phyloP scores from a whole-genome alignment of 2,888 invertebrate species.

The Yponomeuta malinellus region DNA sequence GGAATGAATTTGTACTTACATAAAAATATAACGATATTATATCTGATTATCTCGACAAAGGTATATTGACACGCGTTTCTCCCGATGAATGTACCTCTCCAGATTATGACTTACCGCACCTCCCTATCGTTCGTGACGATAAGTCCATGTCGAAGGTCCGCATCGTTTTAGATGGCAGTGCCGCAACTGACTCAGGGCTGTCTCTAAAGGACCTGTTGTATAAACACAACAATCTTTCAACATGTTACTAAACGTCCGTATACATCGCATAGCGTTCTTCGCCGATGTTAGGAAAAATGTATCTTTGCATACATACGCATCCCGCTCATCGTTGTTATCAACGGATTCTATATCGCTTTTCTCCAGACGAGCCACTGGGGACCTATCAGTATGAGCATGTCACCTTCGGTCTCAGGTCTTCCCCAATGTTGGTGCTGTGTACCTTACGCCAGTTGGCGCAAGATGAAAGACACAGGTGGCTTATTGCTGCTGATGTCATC shows the following conservation, averaged over 20 bases:
- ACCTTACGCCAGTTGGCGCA: no score
- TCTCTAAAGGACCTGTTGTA: constrained; percentile 24
- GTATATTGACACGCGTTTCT: background rate
- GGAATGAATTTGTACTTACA: background rate
- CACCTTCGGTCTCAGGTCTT: no score
- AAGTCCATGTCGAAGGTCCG: constrained; percentile 25
- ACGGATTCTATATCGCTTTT: constrained; percentile 2
- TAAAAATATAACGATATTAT: constrained; percentile 7
- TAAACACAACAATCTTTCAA: background rate
- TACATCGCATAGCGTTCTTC: no score
- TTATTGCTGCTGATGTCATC: background rate
- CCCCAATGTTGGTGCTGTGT: no score
- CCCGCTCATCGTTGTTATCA: background rate
- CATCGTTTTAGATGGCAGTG: constrained; percentile 27
- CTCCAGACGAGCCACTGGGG: background rate
- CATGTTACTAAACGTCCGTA: background rate
- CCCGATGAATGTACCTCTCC: background rate
- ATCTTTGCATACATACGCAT: constrained; percentile 18
- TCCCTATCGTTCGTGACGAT: constrained; percentile 21
- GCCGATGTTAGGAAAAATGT: background rate
- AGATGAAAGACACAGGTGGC: no score
- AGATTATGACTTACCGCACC: constrained; percentile 23
- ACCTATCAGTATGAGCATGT: background rate
- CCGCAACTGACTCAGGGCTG: constrained; percentile 24
- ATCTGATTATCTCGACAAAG: background rate